Evolutionary conservation across 2,888 invertebrate genomes (phyloP), one percentile per base, ranked within the genome.

Genomic region (Scaptomyza reducta): DNA sequence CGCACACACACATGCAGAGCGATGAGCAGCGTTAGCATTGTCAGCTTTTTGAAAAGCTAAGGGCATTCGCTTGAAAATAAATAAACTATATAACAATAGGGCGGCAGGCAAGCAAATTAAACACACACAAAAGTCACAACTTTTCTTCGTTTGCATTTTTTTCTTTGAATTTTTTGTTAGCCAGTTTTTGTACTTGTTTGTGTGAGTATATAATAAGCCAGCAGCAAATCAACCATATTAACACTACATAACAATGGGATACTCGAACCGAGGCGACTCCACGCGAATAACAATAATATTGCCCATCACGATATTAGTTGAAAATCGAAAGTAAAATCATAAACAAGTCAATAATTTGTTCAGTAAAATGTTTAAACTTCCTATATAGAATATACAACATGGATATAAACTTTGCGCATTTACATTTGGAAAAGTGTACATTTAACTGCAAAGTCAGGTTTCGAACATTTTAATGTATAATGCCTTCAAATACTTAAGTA

Each of bases 61-160:
- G 25, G 62, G 61, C 60, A 70, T 70, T 62, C 57, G 69, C 55
- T 68, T 66, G 60, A 74, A 79, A 81, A 81, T 84, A 80, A 84
- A 84, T 83, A 84, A 84, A 80, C 85, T 77, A 81, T 72, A 61
- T 45, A 70, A 80, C 79, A 84, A 84, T 77, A 77, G 69, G 79
- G 77, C 73, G 79, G 77, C 73, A 76, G 61, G 55, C 76, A 70
- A 81, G 82, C 81, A 81, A 84, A 84, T 84, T 81, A 79, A 78
- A 74, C 63, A 79, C 63, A 79, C 67, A 79, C 64, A 78, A 70
- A 56, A 61, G 38, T 22, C 71, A 44, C 49, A 63, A 72, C 54
- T 31, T 31, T 31, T 16, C 72, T 63, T 73, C 69, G 69, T 72
- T 69, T 56, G 35, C 67, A 49, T 53, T 66, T 58, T 56, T 38